Evolutionary conservation across 2,113 vertebrate genomes (phyloP), one percentile per base, ranked within the genome.

Genomic region (Butorides virescens): DNA sequence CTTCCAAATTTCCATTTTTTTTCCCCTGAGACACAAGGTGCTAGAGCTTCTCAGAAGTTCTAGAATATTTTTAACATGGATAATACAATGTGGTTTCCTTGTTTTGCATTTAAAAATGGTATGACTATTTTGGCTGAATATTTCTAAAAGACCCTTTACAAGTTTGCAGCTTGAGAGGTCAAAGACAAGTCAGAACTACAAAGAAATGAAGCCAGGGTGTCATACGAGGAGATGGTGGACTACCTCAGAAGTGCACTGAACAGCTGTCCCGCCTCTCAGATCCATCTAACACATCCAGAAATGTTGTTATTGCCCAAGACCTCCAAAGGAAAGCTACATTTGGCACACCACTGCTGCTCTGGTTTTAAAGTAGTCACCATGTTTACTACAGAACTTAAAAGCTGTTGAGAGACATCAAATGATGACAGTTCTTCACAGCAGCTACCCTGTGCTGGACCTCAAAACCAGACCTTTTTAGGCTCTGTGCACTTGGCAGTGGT

Each of bases 371-470:
- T 59, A 86, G 83, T 62, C 44, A 14, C 21, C 8, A 5, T 90
- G 86, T 86, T 95, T 96, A 95, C 88, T 96, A 73, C 50, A 50
- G 88, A 73, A n/a, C 71, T 94, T 79, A 76, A 86, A 95, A 86
- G 88, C 78, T 76, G 42, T 92, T 86, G 34, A 25, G 71, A 93
- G 47, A 59, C 86, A 88, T 92, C 63, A 58, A 42, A 94, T 47
- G 92, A 92, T 83, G 85, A 92, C 85, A 93, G 88, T 36, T 88
- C 55, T 92, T 92, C 93, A 91, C 78, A 86, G 85, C 67, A 93
- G 74, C 63, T 88, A 56, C 39, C 62, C 74, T 92, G 58, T 53
- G 66, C 88, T 93, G 86, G 65, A 88, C 53, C 74, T 95, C 46
- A 83, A 90, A 73, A 88, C 34, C 85, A 95, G 94, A 44, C 27